Evolutionary conservation across 2,113 vertebrate species (phyloP).

Genomic region (Istiophorus platypterus): DNA sequence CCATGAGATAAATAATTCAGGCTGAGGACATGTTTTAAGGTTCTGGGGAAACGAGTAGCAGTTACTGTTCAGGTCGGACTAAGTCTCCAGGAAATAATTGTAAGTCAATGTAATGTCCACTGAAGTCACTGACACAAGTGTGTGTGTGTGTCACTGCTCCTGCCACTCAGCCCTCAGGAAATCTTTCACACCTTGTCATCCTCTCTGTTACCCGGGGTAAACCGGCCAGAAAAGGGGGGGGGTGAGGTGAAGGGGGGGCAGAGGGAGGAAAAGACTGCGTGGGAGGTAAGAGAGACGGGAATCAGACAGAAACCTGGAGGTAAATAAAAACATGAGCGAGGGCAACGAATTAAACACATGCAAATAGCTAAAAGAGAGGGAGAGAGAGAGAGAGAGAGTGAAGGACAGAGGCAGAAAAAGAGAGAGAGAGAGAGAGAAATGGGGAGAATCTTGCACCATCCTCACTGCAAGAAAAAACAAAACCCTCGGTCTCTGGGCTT

Average conservation of each 20-base stretch:
- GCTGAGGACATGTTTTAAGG: too few species aligned
- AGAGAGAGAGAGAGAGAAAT: background rate
- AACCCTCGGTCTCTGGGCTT: constrained; percentile 1
- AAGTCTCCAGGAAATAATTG: too few species aligned
- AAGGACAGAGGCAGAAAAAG: background rate
- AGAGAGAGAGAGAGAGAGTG: too few species aligned
- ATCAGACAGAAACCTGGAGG: background rate
- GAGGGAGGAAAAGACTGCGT: background rate
- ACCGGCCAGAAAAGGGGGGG: background rate
- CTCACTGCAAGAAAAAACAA: constrained; percentile 11
- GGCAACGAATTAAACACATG: background rate
- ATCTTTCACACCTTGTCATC: constrained; percentile 60
- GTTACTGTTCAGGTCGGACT: too few species aligned
- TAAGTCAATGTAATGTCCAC: too few species aligned
- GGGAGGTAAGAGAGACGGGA: background rate
- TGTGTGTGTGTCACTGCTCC: constrained; percentile 7
- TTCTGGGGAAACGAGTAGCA: too few species aligned
- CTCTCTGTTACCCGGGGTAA: constrained; percentile 48
- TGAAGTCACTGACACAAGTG: too few species aligned
- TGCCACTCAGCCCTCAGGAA: constrained; percentile 55
- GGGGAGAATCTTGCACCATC: background rate
- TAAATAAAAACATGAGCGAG: background rate
- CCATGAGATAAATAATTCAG: too few species aligned
- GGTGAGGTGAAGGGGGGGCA: background rate
- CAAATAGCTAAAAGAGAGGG: too few species aligned